Conservation (phyloP, 2,888 invertebrate species). For the Hypomecis atomaria region DNA sequence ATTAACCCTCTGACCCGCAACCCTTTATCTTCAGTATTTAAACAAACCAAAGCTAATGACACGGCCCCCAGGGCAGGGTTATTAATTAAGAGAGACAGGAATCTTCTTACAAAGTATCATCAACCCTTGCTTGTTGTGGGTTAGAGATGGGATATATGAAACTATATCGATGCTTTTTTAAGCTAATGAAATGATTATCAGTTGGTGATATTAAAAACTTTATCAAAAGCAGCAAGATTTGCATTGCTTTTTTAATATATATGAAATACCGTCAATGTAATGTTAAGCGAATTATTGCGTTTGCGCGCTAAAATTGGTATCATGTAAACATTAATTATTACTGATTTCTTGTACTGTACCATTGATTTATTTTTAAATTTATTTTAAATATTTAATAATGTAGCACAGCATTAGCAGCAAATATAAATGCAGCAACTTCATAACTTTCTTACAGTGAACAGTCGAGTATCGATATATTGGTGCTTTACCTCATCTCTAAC, state of each 20-base stretch:
- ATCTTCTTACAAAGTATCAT: conserved; percentile 80
- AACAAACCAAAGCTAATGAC: conserved; percentile 72
- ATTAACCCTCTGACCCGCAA: conserved; percentile 63
- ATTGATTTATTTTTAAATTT: too few species aligned
- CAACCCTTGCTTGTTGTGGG: conserved; percentile 74
- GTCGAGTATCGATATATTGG: conserved; percentile 39
- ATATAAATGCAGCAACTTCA: too few species aligned
- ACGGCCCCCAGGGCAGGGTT: conserved; percentile 68
- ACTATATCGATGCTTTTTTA: conserved; percentile 8
- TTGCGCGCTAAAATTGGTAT: too few species aligned
- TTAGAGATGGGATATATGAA: conserved; percentile 37
- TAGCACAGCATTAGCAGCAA: too few species aligned
- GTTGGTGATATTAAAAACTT: background rate
- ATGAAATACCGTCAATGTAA: too few species aligned
- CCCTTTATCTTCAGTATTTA: conserved; percentile 68
- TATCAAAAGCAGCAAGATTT: too few species aligned
- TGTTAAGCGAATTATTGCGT: too few species aligned
- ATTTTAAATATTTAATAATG: too few species aligned
- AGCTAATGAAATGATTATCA: background rate
- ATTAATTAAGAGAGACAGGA: conserved; percentile 76
- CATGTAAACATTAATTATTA: too few species aligned
- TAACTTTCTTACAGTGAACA: background rate
- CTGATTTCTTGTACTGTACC: too few species aligned
- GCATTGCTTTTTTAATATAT: too few species aligned
- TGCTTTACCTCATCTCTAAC: conserved; percentile 43